Base-by-base conservation (phyloP, 2,113 vertebrate species). In the Xiphorhynchus elegans region DNA sequence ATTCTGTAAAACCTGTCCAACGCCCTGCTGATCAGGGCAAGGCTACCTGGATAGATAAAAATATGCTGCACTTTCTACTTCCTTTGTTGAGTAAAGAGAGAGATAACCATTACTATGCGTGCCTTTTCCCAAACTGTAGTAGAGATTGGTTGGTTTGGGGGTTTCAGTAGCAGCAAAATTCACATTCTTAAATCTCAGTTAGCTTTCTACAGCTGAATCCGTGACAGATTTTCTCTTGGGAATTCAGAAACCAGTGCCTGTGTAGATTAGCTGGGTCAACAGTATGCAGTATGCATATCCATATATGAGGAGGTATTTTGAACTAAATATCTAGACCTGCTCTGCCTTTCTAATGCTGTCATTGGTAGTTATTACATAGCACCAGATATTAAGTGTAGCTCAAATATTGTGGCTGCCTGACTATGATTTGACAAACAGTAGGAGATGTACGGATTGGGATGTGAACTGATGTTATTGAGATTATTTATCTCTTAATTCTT, bases 1-100 rank as follows among this genome's bases (percentile, higher is more conserved):
- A 59, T 92, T 82, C 23, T 97, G 78, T 66, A 97, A 64, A 68
- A 97, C 70, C 87, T 84, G 67, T 73, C 78, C 81, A 98, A 82
- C 8, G 94, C 62, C 52, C 74, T 70, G 74, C 95, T 87, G 1
- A 37, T 81, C 49, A 72, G 86, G 60, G 74, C 82, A 75, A 97
- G 50, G 52, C 87, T 96, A 89, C 95, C 39, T 64, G 92, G 90
- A 70, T 31, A 82, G 60, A 72, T 60, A 75, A 8, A 26, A 26
- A 62, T 62, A 58, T 16, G n/a, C 62, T 46, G 37, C 42, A 29
- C 19, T 8, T 40, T 95, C 89, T 62, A 33, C 21, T 40, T 86
- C 56, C n/a, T 96, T 69, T 91, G 93, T 97, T 91, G 42, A 90
- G 68, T 72, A 93, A 47, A 95, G 29, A 87, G 25, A 15, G 23